These are phyloP conservation scores for Butorides virescens DNA, from an alignment of 2,113 vertebrate species.

Conservation along the genomic window DNA sequence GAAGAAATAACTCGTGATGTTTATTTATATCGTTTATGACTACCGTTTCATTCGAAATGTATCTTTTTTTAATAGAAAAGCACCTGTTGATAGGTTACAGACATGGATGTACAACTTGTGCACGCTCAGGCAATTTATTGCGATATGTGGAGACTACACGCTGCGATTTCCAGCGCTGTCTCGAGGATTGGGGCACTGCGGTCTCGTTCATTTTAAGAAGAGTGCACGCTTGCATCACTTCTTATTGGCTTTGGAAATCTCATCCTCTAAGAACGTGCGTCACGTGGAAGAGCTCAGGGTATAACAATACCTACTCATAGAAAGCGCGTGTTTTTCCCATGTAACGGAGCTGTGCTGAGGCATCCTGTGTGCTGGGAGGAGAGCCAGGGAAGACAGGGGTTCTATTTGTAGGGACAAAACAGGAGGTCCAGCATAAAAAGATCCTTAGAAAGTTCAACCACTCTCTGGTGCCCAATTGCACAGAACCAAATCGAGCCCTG, in stretches of 20 bases:
- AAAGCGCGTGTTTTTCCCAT: neutral
- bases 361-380: neutral
- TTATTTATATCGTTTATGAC: neutral
- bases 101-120: neutral
- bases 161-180: neutral
- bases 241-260: neutral
- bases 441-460: neutral
- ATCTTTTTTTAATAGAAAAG: neutral
- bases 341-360: neutral
- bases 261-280: neutral
- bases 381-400: neutral
- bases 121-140: neutral
- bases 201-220: neutral
- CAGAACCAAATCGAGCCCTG: neutral
- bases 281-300: neutral
- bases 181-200: neutral
- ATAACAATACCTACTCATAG: neutral
- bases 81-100: neutral
- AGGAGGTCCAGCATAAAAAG: neutral
- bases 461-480: rapidly evolving
- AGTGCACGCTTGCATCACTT: neutral
- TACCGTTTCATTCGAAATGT: neutral
- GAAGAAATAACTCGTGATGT: neutral
- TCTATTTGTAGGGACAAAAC: neutral
- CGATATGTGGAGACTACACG: neutral